These are phyloP conservation scores for Hyla sarda DNA, from an alignment of 2,113 vertebrate genomes.

Conservation along the genomic window DNA sequence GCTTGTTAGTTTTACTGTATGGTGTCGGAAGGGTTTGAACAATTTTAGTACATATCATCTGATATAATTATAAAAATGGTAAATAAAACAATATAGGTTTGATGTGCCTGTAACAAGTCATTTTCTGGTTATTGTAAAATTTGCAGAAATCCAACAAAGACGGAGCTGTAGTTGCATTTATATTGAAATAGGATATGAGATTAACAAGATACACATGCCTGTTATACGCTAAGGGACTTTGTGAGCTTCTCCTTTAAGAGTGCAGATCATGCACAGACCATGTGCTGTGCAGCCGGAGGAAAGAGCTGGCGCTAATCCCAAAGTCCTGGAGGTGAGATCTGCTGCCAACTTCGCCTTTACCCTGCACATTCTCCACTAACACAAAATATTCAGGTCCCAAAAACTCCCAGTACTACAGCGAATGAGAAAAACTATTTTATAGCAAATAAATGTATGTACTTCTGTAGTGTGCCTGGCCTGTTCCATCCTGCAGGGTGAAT, in stretches of 20 bases:
- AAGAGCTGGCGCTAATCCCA: neutral
- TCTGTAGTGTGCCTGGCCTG: neutral
- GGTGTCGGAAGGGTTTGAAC: too few species aligned
- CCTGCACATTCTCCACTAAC: neutral
- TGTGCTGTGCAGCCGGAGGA: constrained; percentile 18
- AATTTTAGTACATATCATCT: too few species aligned
- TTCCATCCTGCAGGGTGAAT: neutral
- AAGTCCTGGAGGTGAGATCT: constrained; percentile 8
- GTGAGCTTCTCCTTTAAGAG: neutral
- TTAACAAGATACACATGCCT: neutral
- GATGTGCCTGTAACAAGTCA: neutral
- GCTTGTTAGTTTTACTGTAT: too few species aligned
- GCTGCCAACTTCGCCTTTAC: neutral
- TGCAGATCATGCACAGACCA: constrained; percentile 7
- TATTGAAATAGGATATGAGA: neutral
- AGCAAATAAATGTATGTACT: neutral
- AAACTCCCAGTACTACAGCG: neutral
- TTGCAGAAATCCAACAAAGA: neutral
- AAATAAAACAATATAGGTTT: neutral
- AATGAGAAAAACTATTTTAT: neutral
- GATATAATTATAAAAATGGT: too few species aligned
- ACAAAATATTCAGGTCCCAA: neutral
- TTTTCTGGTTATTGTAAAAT: neutral
- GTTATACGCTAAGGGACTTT: neutral
- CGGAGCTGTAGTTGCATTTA: neutral